Evolutionary conservation across 2,888 invertebrate species (phyloP).

Genomic region (Herminia tarsipennalis): DNA sequence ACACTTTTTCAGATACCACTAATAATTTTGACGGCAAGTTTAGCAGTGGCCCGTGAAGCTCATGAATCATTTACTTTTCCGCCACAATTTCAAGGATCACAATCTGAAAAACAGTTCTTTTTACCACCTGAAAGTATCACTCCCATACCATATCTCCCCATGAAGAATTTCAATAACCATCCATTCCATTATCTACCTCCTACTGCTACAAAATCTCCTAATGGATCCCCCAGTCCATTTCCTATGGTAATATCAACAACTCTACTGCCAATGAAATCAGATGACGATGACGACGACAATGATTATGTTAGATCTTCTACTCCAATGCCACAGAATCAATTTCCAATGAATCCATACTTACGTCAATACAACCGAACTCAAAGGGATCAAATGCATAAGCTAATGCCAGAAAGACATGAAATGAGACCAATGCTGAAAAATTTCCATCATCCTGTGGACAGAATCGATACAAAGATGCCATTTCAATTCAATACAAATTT

Average conservation of each 20-base stretch:
- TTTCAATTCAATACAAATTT: slow-evolving; percentile 46
- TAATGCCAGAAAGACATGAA: slow-evolving; percentile 59
- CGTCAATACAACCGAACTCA: slow-evolving; percentile 53
- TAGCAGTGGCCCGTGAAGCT: slow-evolving; percentile 51
- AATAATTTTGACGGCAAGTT: slow-evolving; percentile 56
- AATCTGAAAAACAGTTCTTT: slow-evolving; percentile 69
- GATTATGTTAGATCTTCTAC: slow-evolving; percentile 47
- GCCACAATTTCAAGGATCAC: slow-evolving; percentile 65
- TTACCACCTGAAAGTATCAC: slow-evolving; percentile 74
- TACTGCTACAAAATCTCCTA: slow-evolving; percentile 65
- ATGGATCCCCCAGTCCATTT: slow-evolving; percentile 64
- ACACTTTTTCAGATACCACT: slow-evolving; percentile 69
- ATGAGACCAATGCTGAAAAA: slow-evolving; percentile 52
- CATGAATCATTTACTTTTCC: slow-evolving; percentile 70
- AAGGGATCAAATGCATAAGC: slow-evolving; percentile 36
- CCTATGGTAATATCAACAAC: slow-evolving; percentile 67
- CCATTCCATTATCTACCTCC: slow-evolving; percentile 70
- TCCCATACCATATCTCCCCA: slow-evolving; percentile 64
- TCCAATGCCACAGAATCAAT: slow-evolving; percentile 23
- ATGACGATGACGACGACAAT: slow-evolving; percentile 56
- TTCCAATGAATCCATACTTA: too few relatives aligned
- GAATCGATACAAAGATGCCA: slow-evolving; percentile 65
- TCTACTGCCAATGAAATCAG: slow-evolving; percentile 54
- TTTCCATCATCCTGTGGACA: slow-evolving; percentile 63
- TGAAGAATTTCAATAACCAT: slow-evolving; percentile 67